Conservation (phyloP, 2,113 vertebrate species). For the Crypturellus undulatus region DNA sequence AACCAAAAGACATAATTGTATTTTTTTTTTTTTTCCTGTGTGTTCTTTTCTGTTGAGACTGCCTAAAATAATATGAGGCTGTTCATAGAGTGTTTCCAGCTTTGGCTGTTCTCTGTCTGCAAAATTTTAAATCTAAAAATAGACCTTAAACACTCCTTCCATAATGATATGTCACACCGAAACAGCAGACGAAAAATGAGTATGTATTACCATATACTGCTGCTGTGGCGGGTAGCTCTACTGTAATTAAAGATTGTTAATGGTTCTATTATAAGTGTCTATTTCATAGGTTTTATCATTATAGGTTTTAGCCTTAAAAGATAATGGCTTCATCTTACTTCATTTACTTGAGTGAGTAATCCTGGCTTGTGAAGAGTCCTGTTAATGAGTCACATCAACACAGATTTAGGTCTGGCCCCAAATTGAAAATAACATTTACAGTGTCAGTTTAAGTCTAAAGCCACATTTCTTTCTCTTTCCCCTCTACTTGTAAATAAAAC, state of each 20-base stretch:
- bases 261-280: not conserved
- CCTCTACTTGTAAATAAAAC: not conserved
- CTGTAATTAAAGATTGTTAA: constrained; percentile 56
- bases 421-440: constrained; percentile 3
- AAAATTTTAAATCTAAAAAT: constrained; percentile 43
- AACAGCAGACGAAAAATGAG: not conserved
- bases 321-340: constrained; percentile 45
- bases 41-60: not conserved
- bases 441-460: not conserved
- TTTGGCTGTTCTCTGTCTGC: not conserved
- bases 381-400: constrained; percentile 21
- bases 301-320: constrained; percentile 27
- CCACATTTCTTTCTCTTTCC: not conserved
- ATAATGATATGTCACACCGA: constrained; percentile 14
- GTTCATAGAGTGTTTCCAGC: not conserved
- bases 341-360: constrained; percentile 39
- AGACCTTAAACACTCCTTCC: not conserved
- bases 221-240: not conserved
- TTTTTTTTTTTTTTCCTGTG: not conserved
- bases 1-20: not conserved
- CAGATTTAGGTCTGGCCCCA: not conserved
- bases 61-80: not conserved
- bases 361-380: not conserved
- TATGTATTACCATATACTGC: not conserved
- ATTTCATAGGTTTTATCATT: constrained; percentile 35